phyloP scores from a whole-genome alignment of 1,140 invertebrate species.

The Steinernema feltiae region DNA sequence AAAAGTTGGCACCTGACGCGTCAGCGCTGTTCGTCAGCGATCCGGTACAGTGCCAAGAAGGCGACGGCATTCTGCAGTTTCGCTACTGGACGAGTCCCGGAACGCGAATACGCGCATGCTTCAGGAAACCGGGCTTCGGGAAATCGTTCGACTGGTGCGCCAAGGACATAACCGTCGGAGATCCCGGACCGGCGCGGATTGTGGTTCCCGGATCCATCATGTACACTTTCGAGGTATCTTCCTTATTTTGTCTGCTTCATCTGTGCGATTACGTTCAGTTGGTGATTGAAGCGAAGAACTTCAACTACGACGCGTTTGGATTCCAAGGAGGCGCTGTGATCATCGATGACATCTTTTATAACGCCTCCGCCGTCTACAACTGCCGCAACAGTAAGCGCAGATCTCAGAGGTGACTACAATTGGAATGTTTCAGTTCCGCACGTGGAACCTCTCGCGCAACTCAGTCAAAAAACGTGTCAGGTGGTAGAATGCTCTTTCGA shows the following conservation, averaged over 20 bases:
- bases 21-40: slow-evolving; percentile 44
- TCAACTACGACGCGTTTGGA: slow-evolving; percentile 45
- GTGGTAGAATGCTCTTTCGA: slow-evolving; percentile 41
- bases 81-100: slow-evolving; percentile 45
- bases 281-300: slow-evolving; percentile 46
- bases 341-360: slow-evolving; percentile 44
- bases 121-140: slow-evolving; percentile 34
- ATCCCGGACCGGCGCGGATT: slow-evolving; percentile 41
- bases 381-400: slow-evolving; percentile 42
- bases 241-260: neutral
- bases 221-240: slow-evolving; percentile 39
- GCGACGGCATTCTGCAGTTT: slow-evolving; percentile 40
- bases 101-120: slow-evolving; percentile 40
- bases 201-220: slow-evolving; percentile 44
- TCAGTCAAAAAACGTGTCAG: slow-evolving; percentile 31
- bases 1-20: slow-evolving; percentile 29
- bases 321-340: slow-evolving; percentile 44
- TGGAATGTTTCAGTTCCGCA: slow-evolving; percentile 39
- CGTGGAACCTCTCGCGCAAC: slow-evolving; percentile 32
- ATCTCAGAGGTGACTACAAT: neutral
- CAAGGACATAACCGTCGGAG: slow-evolving; percentile 40
- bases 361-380: slow-evolving; percentile 43
- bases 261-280: slow-evolving; percentile 25
- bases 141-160: slow-evolving; percentile 43
- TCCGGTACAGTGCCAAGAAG: slow-evolving; percentile 49